Conservation (phyloP, 2,888 invertebrate species). For the Brenthis hecate region DNA sequence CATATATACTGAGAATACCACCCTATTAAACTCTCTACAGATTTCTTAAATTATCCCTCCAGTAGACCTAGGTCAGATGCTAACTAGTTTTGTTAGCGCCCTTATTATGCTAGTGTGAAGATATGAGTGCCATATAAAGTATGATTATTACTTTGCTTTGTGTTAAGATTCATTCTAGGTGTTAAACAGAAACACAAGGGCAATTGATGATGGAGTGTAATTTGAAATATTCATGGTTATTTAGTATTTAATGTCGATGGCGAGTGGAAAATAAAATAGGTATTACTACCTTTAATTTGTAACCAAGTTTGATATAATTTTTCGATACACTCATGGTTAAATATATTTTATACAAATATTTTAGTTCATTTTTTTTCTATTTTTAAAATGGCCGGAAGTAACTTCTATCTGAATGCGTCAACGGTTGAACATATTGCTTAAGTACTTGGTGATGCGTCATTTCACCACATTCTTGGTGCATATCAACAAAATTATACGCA, state of each 20-base stretch:
- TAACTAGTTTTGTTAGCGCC: conserved; percentile 64
- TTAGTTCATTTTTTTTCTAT: too few relatives aligned
- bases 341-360: too few relatives aligned
- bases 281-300: too few relatives aligned
- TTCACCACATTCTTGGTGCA: conserved; percentile 16
- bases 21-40: not conserved
- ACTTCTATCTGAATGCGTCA: conserved; percentile 21
- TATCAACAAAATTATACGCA: conserved; percentile 29
- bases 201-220: conserved; percentile 49
- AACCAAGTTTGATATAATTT: too few relatives aligned
- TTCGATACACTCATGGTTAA: too few relatives aligned
- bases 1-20: not conserved
- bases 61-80: conserved; percentile 44
- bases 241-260: conserved; percentile 2
- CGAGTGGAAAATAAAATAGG: too few relatives aligned
- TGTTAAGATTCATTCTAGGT: conserved; percentile 61
- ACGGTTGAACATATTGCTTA: conserved; percentile 6
- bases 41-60: too few relatives aligned
- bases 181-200: conserved; percentile 71
- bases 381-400: conserved; percentile 1
- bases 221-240: conserved; percentile 40
- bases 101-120: conserved; percentile 62
- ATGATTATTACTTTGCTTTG: conserved; percentile 71
- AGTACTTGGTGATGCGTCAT: conserved; percentile 26
- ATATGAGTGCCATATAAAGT: conserved; percentile 72